A percentile compares a stretch with the other conserved stretches of the same genome.
Evolutionary conservation across 2,113 vertebrate species (phyloP).

Genomic region (Lampris megalopsis): DNA sequence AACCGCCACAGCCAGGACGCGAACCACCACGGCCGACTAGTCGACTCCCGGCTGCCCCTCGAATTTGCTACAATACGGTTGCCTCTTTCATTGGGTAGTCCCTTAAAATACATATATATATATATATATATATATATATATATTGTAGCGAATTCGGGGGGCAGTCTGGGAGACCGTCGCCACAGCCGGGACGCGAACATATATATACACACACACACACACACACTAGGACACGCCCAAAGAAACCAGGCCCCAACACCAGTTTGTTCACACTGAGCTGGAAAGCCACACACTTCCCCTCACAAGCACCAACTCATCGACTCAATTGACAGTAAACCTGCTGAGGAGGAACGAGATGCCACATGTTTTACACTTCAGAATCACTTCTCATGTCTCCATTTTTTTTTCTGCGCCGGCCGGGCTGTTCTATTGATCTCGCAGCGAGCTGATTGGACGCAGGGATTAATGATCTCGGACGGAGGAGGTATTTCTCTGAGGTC

Average conservation of each 20-base stretch:
- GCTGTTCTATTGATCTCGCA: conserved; percentile 79
- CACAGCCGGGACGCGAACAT: no score
- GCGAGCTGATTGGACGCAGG: conserved; percentile 74
- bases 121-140: no score
- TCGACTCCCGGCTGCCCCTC: no score
- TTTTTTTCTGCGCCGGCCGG: conserved; percentile 37
- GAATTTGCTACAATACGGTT: no score
- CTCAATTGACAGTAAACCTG: conserved; percentile 58
- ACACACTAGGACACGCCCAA: neutral
- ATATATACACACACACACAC: neutral
- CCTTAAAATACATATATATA: neutral
- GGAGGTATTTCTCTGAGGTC: conserved; percentile 77
- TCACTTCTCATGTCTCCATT: conserved; percentile 74
- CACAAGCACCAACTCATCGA: conserved; percentile 43
- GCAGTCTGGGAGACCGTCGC: no score
- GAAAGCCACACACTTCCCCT: conserved; percentile 46
- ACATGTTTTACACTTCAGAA: conserved; percentile 65
- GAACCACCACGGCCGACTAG: no score
- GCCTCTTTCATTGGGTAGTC: no score
- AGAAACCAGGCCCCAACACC: conserved; percentile 33
- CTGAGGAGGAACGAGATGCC: conserved; percentile 56
- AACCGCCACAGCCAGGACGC: no score
- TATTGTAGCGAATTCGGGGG: no score
- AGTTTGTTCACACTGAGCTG: conserved; percentile 49
- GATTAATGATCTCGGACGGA: conserved; percentile 81